Base-by-base conservation (phyloP, 2,797 vertebrate genomes). In the Emys orbicularis region DNA sequence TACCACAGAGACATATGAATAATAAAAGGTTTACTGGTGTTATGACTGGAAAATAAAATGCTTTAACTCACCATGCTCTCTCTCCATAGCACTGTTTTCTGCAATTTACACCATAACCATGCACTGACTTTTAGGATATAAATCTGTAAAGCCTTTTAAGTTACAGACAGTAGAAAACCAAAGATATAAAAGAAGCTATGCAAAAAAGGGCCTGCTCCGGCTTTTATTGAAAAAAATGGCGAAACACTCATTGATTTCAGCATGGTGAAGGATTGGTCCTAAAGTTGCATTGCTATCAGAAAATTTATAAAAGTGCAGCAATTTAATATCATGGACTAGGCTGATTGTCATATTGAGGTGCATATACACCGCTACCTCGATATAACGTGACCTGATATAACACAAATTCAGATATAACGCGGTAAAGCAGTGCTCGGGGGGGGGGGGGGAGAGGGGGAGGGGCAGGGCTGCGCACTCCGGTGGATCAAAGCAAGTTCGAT, bases 51-150 rank as follows among this genome's bases (percentile, higher is more conserved):
- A 88, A 88, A 65, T 8, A 37, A 88, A 91, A 29, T 61, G 68
- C 77, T 61, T 77, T 79, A 34, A 83, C 83, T 37, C 82, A 54
- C 68, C 34, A 83, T 10, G 50, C 18, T 59, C 81, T 54, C 74
- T 93, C 61, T 79, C 80, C 53, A 56, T 0, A 1, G 23, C 89
- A 80, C n/a, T 90, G 84, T 54, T 88, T 95, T 89, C 57, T 90
- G 53, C 79, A 83, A 41, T 29, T 37, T 29, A 12, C 61, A 52
- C 93, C 65, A 54, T 25, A 54, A 54, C 54, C 54, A 72, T 94
- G 84, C 80, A 91, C 76, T 90, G 94, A 95, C 95, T 54, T 77
- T 94, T 34, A 85, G 93, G 90, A 84, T 8, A 11, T 90, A 90
- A 93, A 89, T 68, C 76, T 88, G 27, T 61, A 94, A 90, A 94